These are phyloP conservation scores for Notothenia coriiceps DNA, from an alignment of 2,113 vertebrate genomes.

Conservation along the genomic window DNA sequence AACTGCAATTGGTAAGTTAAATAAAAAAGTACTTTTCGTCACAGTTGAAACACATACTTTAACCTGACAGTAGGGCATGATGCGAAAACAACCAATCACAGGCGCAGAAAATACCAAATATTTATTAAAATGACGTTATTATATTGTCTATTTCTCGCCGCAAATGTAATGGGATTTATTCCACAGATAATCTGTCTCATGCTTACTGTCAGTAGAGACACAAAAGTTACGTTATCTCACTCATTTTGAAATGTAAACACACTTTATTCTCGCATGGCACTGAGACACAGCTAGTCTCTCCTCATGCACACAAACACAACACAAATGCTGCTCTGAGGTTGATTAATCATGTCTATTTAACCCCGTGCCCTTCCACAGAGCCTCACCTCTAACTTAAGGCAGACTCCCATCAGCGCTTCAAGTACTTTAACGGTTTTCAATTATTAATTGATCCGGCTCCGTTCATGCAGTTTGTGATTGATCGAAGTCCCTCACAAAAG, in stretches of 20 bases:
- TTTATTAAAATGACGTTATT: no score
- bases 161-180: no score
- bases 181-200: no score
- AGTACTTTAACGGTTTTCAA: slow-evolving; percentile 66
- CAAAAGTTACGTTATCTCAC: neutral
- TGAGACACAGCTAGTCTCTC: neutral
- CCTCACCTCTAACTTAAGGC: slow-evolving; percentile 52
- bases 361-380: slow-evolving; percentile 45
- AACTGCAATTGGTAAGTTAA: no score
- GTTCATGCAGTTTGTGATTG: slow-evolving; percentile 49
- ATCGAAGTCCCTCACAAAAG: slow-evolving; percentile 56
- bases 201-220: no score
- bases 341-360: slow-evolving; percentile 74
- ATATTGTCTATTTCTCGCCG: no score
- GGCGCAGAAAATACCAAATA: no score
- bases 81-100: no score
- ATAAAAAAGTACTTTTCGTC: no score
- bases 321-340: slow-evolving; percentile 30
- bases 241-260: neutral
- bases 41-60: no score
- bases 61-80: no score
- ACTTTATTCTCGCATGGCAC: neutral
- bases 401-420: slow-evolving; percentile 54
- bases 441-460: slow-evolving; percentile 71
- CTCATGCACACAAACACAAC: neutral